phyloP scores from a whole-genome alignment of 2,888 invertebrate genomes.

The Cephus sareptanus region DNA sequence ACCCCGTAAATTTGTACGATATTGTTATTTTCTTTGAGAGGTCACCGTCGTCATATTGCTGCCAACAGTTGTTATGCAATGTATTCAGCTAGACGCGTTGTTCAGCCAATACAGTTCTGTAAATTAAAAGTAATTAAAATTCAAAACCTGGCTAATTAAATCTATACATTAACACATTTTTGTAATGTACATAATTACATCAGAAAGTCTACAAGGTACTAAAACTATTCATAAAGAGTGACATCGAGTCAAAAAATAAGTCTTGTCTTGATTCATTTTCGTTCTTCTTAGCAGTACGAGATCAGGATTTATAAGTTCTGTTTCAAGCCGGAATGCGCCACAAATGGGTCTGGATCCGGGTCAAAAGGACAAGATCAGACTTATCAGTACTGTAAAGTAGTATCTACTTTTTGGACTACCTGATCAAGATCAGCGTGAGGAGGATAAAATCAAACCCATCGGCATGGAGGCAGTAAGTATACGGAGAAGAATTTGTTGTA shows the following conservation, averaged over 20 bases:
- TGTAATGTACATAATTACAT: neutral
- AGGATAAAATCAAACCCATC: no score
- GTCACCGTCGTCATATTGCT: neutral
- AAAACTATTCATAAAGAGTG: neutral
- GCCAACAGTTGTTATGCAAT: neutral
- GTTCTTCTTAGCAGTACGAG: neutral
- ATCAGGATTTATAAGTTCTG: neutral
- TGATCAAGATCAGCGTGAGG: no score
- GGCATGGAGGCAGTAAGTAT: no score
- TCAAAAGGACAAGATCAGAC: no score
- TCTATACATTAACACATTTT: neutral
- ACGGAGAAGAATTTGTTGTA: no score
- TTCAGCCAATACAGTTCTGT: neutral
- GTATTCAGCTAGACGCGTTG: neutral
- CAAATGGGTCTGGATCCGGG: no score
- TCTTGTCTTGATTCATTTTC: neutral
- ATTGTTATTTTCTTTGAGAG: constrained; percentile 16
- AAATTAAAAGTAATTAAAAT: neutral
- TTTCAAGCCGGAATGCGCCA: no score
- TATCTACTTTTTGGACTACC: no score
- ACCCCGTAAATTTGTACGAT: constrained; percentile 18
- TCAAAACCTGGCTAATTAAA: neutral
- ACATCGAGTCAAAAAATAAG: neutral
- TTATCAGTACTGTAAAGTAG: no score
- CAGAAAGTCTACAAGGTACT: neutral